Conservation (phyloP, 2,113 vertebrate genomes). For the Macheiramphus alcinus region DNA sequence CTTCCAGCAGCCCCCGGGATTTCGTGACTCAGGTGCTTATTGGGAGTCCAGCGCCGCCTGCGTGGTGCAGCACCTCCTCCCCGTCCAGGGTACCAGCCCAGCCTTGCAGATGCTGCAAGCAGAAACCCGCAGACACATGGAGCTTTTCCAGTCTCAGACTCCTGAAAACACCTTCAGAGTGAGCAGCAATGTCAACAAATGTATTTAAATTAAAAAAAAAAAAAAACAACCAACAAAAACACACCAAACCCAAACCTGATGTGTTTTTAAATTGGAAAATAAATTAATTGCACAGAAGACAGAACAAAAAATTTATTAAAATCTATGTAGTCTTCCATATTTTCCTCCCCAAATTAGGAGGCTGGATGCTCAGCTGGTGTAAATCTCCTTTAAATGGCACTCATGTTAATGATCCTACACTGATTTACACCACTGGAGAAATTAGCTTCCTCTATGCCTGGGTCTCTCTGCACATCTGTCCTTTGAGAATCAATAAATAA, state of each 20-base stretch:
- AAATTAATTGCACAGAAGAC: neutral
- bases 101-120: neutral
- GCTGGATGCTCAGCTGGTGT: neutral
- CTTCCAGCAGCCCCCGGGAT: neutral
- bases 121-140: neutral
- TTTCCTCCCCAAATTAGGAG: neutral
- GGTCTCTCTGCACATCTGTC: neutral
- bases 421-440: slow-evolving; percentile 18
- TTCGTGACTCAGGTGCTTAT: rapidly evolving
- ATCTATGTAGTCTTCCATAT: neutral
- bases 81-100: neutral
- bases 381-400: slow-evolving; percentile 8
- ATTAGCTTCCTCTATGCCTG: neutral
- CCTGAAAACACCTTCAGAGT: neutral
- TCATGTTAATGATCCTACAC: neutral
- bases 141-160: neutral
- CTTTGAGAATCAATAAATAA: neutral
- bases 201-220: neutral
- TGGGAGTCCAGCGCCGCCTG: rapidly evolving
- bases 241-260: neutral
- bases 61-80: neutral
- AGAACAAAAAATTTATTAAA: slow-evolving; percentile 2
- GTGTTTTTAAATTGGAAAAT: neutral
- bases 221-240: neutral
- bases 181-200: neutral